Evolutionary conservation across 2,888 invertebrate species (phyloP), one percentile per base, ranked within the genome.

Genomic region (Chloroclystis v-ata): DNA sequence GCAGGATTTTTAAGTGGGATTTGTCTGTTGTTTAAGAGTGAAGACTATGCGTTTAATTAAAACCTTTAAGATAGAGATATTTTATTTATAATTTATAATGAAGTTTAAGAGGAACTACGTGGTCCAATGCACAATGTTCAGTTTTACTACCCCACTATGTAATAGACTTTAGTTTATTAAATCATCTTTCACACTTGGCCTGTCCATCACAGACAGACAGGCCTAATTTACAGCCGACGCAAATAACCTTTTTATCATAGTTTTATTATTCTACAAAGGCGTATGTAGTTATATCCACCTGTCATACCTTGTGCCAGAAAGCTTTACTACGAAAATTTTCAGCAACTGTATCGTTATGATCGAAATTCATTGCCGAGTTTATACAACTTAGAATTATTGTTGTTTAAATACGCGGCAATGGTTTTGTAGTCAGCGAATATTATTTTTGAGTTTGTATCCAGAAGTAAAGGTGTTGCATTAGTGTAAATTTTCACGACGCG

Each of bases 261-360:
- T 43, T 47, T 49, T 52, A 50, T 51, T 49, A 39, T 35, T 35
- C 26, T 26, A 41, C 41, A 37, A 43, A 46, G 28, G 49, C 43
- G 43, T 51, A 46, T 30, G 26, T 44, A 28, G 48, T 39, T 25
- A 45, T 28, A 38, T 49, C 52, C 53, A 56, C 52, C 54, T 58
- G 58, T 56, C 56, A 58, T 43, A 43, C 43, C 46, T 50, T 28
- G 35, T 54, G 56, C 52, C 58, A 58, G 49, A 41, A 50, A 40
- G 30, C 28, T 28, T 25, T 28, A 48, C 33, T 37, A 37, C 11
- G n/a, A 45, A n/a, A 28, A 12, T 9, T 20, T 29, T 25, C 12
- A 0, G 11, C 13, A 0, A 28, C 1, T 20, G 4, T 25, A 33
- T 44, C 10, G n/a, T 10, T 8, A 24, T 6, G 9, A 12, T 29